Evolutionary conservation across 2,113 vertebrate species (phyloP).

Genomic region (Percina caprodes): DNA sequence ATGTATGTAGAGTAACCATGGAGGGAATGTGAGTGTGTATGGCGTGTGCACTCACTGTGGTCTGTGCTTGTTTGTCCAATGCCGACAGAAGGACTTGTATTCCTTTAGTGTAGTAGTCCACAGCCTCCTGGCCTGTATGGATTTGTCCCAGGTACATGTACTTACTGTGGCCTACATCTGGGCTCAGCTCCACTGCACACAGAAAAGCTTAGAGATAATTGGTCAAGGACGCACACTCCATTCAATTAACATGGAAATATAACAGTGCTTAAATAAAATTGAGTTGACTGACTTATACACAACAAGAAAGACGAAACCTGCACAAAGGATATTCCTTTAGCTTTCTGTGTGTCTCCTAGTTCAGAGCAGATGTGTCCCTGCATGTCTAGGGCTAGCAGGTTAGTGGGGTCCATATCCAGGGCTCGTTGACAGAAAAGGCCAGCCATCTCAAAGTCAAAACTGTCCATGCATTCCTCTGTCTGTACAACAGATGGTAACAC

Average conservation of each 20-base stretch:
- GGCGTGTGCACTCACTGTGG: constrained; percentile 65
- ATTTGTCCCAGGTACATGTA: constrained; percentile 89
- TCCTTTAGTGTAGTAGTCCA: constrained; percentile 84
- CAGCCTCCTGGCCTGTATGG: constrained; percentile 81
- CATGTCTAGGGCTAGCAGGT: constrained; percentile 84
- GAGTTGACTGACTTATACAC: neutral
- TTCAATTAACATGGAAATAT: neutral
- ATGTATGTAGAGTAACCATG: neutral
- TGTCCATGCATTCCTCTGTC: constrained; percentile 86
- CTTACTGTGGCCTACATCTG: constrained; percentile 85
- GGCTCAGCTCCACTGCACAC: constrained; percentile 83
- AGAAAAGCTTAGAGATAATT: constrained; percentile 73
- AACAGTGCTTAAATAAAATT: neutral
- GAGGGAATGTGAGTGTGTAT: neutral
- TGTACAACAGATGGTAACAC: constrained; percentile 57
- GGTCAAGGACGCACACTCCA: constrained; percentile 77
- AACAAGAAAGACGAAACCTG: neutral
- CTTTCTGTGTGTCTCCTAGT: constrained; percentile 83
- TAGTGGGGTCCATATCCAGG: constrained; percentile 83
- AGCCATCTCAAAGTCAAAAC: constrained; percentile 87
- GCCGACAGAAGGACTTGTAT: constrained; percentile 80
- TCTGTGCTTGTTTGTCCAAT: constrained; percentile 75
- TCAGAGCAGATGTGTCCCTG: constrained; percentile 86
- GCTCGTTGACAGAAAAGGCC: constrained; percentile 86
- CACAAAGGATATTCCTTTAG: constrained; percentile 86